Evolutionary conservation across 2,888 invertebrate species (phyloP).

Genomic region (Lacanobia oleracea): DNA sequence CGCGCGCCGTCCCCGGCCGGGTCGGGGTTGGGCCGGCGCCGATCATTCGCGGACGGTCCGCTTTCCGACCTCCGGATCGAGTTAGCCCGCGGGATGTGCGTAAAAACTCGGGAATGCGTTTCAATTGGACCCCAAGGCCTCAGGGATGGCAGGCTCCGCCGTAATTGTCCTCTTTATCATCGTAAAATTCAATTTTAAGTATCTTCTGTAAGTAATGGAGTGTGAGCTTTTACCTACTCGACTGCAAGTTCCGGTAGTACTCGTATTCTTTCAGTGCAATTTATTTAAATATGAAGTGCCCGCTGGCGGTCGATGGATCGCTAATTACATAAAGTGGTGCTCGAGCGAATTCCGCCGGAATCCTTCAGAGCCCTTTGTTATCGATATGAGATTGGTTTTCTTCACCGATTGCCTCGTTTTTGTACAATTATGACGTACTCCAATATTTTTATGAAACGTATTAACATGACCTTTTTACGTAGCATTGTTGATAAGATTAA

Average conservation of each 20-base stretch:
- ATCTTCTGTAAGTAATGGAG: conserved; percentile 20
- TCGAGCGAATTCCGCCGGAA: conserved; percentile 1
- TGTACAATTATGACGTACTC: not conserved
- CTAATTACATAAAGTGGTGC: conserved; percentile 38
- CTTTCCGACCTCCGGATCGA: conserved; percentile 11
- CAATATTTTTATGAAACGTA: conserved; percentile 33
- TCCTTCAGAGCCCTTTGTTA: conserved; percentile 10
- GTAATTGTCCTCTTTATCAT: conserved; percentile 28
- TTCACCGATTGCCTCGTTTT: conserved; percentile 17
- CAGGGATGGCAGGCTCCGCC: conserved; percentile 14
- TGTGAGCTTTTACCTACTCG: not conserved
- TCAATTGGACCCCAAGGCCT: conserved; percentile 29
- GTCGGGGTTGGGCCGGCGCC: not conserved
- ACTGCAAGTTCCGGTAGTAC: conserved; percentile 2
- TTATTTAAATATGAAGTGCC: conserved; percentile 3
- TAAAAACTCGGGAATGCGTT: conserved; percentile 39
- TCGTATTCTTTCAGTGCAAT: not conserved
- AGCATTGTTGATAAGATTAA: conserved; percentile 59
- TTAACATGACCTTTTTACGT: conserved; percentile 30
- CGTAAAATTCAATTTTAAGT: conserved; percentile 29
- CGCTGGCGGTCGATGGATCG: not conserved
- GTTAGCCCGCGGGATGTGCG: conserved; percentile 6
- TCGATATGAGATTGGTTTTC: conserved; percentile 12
- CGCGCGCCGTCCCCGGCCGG: not conserved
- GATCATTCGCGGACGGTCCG: conserved; percentile 3